A percentile compares a stretch with the other conserved stretches of the same genome.
These are phyloP conservation scores for Crocidura indochinensis DNA, from an alignment of 2,797 vertebrate species.

Conservation along the genomic window DNA sequence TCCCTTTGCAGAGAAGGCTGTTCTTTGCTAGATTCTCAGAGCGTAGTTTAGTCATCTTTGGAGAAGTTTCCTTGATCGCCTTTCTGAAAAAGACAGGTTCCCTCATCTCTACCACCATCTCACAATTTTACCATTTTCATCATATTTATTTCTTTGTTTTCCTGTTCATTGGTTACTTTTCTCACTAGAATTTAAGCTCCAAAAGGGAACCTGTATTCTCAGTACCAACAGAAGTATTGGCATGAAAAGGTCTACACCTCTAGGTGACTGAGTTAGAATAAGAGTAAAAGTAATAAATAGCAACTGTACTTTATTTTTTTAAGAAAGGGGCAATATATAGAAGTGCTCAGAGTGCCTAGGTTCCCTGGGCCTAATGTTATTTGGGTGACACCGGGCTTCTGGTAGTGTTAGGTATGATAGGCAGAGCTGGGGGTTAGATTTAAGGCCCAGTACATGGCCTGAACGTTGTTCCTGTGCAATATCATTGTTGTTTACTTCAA, in stretches of 20 bases:
- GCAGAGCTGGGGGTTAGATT: too few relatives aligned
- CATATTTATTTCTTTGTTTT: conserved; percentile 22
- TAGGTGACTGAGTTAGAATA: not conserved
- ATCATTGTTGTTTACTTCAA: conserved; percentile 5
- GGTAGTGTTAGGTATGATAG: too few relatives aligned
- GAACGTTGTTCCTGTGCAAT: too few relatives aligned
- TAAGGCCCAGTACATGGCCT: too few relatives aligned
- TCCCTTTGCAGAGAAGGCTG: not conserved
- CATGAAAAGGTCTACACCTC: not conserved
- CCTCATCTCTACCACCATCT: not conserved
- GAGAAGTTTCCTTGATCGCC: not conserved
- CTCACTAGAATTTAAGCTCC: not conserved
- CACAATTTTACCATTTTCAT: not conserved
- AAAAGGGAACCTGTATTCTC: not conserved
- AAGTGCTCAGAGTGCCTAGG: too few relatives aligned
- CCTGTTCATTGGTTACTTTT: conserved; percentile 9
- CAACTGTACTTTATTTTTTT: too few relatives aligned
- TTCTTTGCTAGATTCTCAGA: not conserved
- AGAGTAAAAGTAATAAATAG: too few relatives aligned
- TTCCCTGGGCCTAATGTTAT: too few relatives aligned
- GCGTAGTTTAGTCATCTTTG: not conserved
- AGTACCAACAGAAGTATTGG: not conserved
- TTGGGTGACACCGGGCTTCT: too few relatives aligned
- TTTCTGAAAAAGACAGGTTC: not conserved
- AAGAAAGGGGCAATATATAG: too few relatives aligned